Percentiles rank a stretch among this genome's conserved stretches.
Conservation (phyloP, 2,888 invertebrate genomes). For the Lycaena phlaeas region DNA sequence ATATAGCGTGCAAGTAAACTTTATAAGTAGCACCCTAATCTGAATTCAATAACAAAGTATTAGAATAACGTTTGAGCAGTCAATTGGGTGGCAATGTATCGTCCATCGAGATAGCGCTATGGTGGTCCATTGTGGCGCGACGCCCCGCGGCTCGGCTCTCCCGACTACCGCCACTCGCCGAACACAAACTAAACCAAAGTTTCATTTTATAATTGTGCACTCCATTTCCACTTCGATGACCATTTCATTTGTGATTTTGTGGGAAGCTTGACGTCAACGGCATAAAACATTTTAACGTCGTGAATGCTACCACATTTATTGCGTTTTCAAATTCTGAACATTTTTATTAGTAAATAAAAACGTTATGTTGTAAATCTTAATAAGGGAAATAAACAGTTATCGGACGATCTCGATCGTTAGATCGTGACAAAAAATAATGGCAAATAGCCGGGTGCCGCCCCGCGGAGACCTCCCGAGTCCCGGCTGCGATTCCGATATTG, state of each 20-base stretch:
- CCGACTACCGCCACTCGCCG: no score
- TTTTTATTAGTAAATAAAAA: not conserved
- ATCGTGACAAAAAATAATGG: slow-evolving; percentile 58
- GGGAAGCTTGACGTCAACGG: slow-evolving; percentile 42
- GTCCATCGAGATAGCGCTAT: slow-evolving; percentile 67
- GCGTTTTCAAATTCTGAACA: no score
- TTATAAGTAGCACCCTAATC: slow-evolving; percentile 18
- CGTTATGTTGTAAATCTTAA: slow-evolving; percentile 9
- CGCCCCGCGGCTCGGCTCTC: slow-evolving; percentile 39
- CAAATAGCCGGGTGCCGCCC: slow-evolving; percentile 36
- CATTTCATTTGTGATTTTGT: slow-evolving; percentile 50
- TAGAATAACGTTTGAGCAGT: slow-evolving; percentile 67
- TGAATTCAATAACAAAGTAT: slow-evolving; percentile 39
- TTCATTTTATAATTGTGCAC: slow-evolving; percentile 57
- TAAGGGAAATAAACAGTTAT: slow-evolving; percentile 29
- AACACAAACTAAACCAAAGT: slow-evolving; percentile 49
- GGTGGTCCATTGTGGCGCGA: slow-evolving; percentile 68
- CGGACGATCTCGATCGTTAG: slow-evolving; percentile 37
- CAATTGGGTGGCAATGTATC: slow-evolving; percentile 69
- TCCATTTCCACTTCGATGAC: slow-evolving; percentile 58
- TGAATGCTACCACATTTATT: no score
- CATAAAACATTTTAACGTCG: not conserved
- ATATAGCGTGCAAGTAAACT: no score
- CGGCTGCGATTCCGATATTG: slow-evolving; percentile 36
- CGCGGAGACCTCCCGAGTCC: slow-evolving; percentile 43